Percentiles rank a stretch among this genome's conserved stretches.
phyloP scores from a whole-genome alignment of 2,113 vertebrate species.

The Nestor notabilis region DNA sequence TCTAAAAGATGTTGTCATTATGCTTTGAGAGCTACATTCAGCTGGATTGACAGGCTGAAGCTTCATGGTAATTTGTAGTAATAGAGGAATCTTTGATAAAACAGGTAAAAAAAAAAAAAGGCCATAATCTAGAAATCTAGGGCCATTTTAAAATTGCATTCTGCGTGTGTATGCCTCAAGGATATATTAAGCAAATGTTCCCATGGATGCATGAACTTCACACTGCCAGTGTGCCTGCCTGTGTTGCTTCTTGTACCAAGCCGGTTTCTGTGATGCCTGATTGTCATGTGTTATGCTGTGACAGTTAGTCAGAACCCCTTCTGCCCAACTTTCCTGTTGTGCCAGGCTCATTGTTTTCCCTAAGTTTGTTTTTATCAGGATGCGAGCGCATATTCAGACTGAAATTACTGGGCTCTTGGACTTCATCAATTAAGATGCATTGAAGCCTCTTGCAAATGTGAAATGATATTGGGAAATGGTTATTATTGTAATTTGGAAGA shows the following conservation, averaged over 20 bases:
- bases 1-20: not conserved
- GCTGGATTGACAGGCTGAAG: not conserved
- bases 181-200: not conserved
- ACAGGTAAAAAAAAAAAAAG: not conserved
- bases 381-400: not conserved
- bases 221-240: not conserved
- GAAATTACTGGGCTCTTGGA: slow-evolving; percentile 24
- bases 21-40: not conserved
- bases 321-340: not conserved
- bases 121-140: not conserved
- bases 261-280: not conserved
- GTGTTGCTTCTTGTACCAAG: rapidly evolving
- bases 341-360: not conserved
- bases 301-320: not conserved
- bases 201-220: not conserved
- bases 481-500: slow-evolving; percentile 39
- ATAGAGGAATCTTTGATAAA: not conserved
- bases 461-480: not conserved
- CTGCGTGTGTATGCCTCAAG: not conserved
- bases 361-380: not conserved
- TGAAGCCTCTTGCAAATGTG: slow-evolving; percentile 34
- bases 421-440: slow-evolving; percentile 26
- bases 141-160: not conserved
- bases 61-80: not conserved
- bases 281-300: not conserved